These are phyloP conservation scores for Passer domesticus DNA, from an alignment of 2,113 vertebrate genomes.

Conservation along the genomic window DNA sequence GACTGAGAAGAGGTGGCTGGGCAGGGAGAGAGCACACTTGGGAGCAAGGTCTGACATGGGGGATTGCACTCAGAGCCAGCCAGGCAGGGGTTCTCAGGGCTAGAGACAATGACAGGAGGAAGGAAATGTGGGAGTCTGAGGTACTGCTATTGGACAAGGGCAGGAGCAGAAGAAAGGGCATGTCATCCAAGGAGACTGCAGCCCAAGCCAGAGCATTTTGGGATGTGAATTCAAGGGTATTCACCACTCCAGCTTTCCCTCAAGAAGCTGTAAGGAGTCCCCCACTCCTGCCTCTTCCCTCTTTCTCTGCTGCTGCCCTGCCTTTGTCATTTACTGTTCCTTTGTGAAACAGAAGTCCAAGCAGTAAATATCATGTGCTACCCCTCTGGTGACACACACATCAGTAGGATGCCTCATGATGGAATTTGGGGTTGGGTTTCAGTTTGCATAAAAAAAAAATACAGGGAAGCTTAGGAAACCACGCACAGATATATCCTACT, in stretches of 20 bases:
- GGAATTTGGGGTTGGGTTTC: constrained; percentile 9
- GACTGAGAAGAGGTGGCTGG: background rate
- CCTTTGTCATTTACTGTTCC: background rate
- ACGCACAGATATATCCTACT: background rate
- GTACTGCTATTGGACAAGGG: background rate
- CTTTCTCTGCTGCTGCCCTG: background rate
- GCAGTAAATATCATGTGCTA: background rate
- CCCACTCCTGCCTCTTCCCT: background rate
- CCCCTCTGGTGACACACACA: background rate
- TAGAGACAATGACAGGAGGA: background rate
- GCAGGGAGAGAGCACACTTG: background rate
- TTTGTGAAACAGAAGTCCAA: background rate
- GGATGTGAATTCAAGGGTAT: background rate
- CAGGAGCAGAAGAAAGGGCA: no score
- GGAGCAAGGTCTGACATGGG: background rate
- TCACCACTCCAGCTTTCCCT: background rate
- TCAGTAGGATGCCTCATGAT: constrained; percentile 17
- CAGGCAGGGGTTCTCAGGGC: background rate
- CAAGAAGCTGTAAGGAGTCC: background rate
- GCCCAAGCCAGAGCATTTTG: accelerated
- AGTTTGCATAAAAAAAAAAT: background rate
- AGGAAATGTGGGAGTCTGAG: background rate
- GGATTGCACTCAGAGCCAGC: background rate
- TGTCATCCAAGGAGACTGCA: background rate
- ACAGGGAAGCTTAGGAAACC: background rate